Percentiles rank a stretch among this genome's conserved stretches.
Evolutionary conservation across 2,113 vertebrate species (phyloP).

Genomic region (Coptodon bakossiorum): DNA sequence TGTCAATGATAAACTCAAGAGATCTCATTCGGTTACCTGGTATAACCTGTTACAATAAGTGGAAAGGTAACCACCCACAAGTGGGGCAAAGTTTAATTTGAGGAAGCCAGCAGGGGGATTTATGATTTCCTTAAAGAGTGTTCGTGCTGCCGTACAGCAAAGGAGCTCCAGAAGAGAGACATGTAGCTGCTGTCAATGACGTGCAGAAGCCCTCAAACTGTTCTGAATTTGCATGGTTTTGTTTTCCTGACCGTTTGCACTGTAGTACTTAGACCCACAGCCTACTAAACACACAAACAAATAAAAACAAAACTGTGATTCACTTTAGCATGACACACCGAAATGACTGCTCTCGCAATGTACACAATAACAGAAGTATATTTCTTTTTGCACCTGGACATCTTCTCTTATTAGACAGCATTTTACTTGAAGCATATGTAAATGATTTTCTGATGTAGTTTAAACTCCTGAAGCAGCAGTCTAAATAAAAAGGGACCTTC

Average conservation of each 20-base stretch:
- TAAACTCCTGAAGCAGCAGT: not conserved
- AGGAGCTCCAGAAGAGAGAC: not conserved
- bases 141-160: not conserved
- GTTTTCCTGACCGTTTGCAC: not conserved
- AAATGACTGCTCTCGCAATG: not conserved
- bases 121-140: constrained; percentile 19
- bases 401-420: not conserved
- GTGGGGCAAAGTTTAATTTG: constrained; percentile 49
- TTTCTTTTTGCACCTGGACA: not conserved
- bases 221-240: not conserved
- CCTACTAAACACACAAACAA: not conserved
- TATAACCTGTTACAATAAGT: constrained; percentile 42
- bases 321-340: not conserved
- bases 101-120: constrained; percentile 5
- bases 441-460: not conserved
- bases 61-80: constrained; percentile 39
- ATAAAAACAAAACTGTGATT: not conserved
- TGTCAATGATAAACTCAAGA: constrained; percentile 62
- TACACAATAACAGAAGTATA: not conserved
- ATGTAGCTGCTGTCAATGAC: not conserved
- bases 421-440: not conserved
- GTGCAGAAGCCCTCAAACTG: not conserved
- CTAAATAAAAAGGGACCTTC: not conserved
- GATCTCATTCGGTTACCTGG: constrained; percentile 44
- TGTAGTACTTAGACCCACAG: not conserved